A percentile compares a stretch with the other conserved stretches of the same genome.
phyloP scores from a whole-genome alignment of 2,113 vertebrate genomes.

The Guaruba guarouba region DNA sequence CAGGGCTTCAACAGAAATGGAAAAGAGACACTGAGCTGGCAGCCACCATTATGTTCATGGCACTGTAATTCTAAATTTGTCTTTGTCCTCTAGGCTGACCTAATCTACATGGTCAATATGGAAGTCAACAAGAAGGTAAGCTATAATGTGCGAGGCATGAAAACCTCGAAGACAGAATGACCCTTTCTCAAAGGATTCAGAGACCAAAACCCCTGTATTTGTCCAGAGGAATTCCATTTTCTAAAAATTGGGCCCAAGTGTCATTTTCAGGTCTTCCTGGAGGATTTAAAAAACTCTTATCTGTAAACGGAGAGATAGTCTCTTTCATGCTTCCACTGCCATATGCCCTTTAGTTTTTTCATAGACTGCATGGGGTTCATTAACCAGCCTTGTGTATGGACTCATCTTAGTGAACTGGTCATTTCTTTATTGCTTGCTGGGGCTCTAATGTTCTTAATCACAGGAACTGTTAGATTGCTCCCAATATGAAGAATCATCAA shows the following conservation, averaged over 20 bases:
- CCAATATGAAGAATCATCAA: not conserved
- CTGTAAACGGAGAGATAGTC: not conserved
- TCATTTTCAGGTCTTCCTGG: not conserved
- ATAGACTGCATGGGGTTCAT: not conserved
- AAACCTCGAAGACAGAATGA: not conserved
- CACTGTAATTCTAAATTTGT: not conserved
- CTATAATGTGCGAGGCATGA: not conserved
- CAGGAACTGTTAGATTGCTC: not conserved
- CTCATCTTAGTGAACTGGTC: not conserved
- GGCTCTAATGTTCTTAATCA: not conserved
- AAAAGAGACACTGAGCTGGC: not conserved
- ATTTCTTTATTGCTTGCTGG: not conserved
- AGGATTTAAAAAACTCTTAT: not conserved
- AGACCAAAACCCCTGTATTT: accelerated
- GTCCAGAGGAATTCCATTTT: not conserved
- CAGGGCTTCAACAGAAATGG: not conserved
- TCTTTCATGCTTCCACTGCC: not conserved
- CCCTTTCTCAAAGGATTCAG: not conserved
- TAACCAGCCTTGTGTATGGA: not conserved
- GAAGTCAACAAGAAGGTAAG: not conserved
- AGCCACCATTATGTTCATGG: not conserved
- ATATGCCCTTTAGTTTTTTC: not conserved
- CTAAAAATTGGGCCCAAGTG: not conserved
- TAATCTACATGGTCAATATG: not conserved
- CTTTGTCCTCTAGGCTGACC: not conserved